phyloP scores from a whole-genome alignment of 2,113 vertebrate genomes.

The Eubucco bourcierii region DNA sequence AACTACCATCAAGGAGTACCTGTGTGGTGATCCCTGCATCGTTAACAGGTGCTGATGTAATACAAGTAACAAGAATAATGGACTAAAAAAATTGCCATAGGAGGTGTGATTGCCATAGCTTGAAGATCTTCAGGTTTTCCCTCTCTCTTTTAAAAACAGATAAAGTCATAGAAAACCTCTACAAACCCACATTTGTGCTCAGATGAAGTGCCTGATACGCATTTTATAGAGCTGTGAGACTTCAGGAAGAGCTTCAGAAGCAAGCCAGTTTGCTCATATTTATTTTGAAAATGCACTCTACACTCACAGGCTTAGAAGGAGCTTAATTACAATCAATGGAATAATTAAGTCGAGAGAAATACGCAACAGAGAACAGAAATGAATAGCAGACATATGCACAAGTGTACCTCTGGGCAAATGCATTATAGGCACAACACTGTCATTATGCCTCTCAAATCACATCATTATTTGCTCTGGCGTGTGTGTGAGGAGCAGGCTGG shows the following conservation, averaged over 20 bases:
- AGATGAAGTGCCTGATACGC: not conserved
- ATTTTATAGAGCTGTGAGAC: slow-evolving; percentile 13
- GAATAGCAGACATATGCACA: slow-evolving; percentile 69
- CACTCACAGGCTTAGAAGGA: slow-evolving; percentile 48
- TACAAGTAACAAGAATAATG: not conserved
- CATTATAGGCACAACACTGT: slow-evolving; percentile 66
- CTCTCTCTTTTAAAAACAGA: not conserved
- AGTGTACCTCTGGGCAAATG: slow-evolving; percentile 69
- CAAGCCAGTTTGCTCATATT: slow-evolving; percentile 40
- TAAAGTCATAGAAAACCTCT: not conserved
- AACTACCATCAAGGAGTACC: not conserved
- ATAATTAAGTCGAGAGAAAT: slow-evolving; percentile 68
- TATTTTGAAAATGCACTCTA: slow-evolving; percentile 64
- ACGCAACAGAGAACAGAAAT: slow-evolving; percentile 66
- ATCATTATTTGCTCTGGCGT: slow-evolving; percentile 59
- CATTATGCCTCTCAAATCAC: slow-evolving; percentile 67
- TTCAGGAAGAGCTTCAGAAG: slow-evolving; percentile 19
- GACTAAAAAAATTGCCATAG: not conserved
- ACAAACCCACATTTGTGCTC: not conserved
- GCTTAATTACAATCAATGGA: slow-evolving; percentile 71
- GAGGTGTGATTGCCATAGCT: not conserved
- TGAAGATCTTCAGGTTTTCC: not conserved
- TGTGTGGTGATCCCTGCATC: not conserved
- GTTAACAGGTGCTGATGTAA: not conserved
- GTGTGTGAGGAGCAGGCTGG: slow-evolving; percentile 14